Base-by-base conservation (phyloP, 2,888 invertebrate genomes). In the Conistra vaccinii region DNA sequence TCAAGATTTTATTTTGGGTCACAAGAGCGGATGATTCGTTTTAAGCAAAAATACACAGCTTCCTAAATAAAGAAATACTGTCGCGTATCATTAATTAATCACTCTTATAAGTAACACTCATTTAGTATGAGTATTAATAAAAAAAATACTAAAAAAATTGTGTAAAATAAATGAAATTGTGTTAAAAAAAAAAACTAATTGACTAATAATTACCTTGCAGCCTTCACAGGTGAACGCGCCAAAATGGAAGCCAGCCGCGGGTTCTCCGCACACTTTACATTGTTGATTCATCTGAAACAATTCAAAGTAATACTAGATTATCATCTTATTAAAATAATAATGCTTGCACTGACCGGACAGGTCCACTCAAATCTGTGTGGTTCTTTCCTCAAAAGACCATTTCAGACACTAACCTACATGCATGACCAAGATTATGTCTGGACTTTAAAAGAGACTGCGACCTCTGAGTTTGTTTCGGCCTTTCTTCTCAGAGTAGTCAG, bases 161-260 rank as follows among this genome's bases (percentile, higher is more conserved):
- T 26, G 12, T n/a, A 3, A n/a, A 53, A 12, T 55, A 14, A 26
- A 14, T 55, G 1, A n/a, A n/a, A n/a, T 26, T 23, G 6, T 23
- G 35, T 23, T 35, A 14, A 6, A 7, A 14, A 35, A 45, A 14
- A 6, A 7, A 14, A 35, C 32, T 14, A 45, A 76, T 42, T 0
- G 32, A 32, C 5, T 2, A 20, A 1, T 61, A 65, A 39, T 97
- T 97, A 99, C 99, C 98, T 99, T 99, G 97, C 99, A 99, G 87
- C 99, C 99, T 96, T 99, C 98, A 94, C 99, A 99, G 79, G 99
- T 99, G 95, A 99, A 99, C 78, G 99, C 99, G 74, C 99, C 99
- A 94, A 99, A 99, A 95, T 99, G 99, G 96, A 98, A 99, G 88
- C 99, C 99, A 80, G 99, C 99, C 86, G 99, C 99, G 86, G 98